Conservation (phyloP, 2,888 invertebrate species). For the Meteorus cinctellus region DNA sequence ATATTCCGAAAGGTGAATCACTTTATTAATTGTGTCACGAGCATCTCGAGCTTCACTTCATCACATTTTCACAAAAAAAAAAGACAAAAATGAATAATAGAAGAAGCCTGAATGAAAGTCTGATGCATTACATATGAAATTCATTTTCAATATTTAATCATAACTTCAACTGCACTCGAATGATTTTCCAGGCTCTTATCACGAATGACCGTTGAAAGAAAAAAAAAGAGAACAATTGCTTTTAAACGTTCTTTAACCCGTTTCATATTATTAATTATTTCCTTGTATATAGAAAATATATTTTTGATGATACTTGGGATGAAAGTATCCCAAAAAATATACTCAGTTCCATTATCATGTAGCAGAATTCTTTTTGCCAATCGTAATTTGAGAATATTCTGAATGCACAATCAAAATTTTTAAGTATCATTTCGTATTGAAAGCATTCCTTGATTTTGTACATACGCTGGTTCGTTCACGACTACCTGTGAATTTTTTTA, state of each 20-base stretch:
- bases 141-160: slow-evolving; percentile 14
- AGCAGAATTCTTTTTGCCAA: background rate
- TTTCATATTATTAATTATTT: background rate
- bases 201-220: slow-evolving; percentile 30
- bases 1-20: slow-evolving; percentile 64
- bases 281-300: background rate
- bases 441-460: slow-evolving; percentile 3
- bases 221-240: background rate
- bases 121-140: background rate
- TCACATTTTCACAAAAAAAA: slow-evolving; percentile 33
- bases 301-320: background rate
- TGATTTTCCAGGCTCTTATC: slow-evolving; percentile 33
- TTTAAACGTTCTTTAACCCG: slow-evolving; percentile 5
- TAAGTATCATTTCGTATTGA: background rate
- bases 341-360: background rate
- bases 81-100: slow-evolving; percentile 18
- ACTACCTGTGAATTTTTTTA: slow-evolving; percentile 45
- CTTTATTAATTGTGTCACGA: slow-evolving; percentile 52
- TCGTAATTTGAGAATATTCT: background rate
- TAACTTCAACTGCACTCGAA: slow-evolving; percentile 19
- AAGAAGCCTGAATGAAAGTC: slow-evolving; percentile 32
- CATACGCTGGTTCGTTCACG: slow-evolving; percentile 34
- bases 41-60: slow-evolving; percentile 50
- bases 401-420: background rate
- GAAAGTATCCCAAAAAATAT: background rate